These are phyloP conservation scores for Cuculus canorus DNA, from an alignment of 2,797 vertebrate species.

Conservation along the genomic window DNA sequence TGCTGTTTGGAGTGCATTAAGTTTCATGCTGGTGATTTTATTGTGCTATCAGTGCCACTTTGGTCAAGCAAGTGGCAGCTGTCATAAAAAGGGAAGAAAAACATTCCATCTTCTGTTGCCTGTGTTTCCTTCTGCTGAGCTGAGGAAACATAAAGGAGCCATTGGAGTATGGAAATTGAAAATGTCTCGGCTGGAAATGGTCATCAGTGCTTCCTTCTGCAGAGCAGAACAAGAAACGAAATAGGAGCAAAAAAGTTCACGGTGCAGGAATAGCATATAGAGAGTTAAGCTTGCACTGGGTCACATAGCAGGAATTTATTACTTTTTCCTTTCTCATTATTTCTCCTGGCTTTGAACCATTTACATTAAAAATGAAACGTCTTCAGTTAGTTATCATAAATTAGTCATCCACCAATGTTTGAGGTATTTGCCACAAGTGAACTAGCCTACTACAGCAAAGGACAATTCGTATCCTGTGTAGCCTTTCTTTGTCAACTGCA, in stretches of 20 bases:
- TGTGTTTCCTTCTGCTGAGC: not conserved
- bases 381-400: conserved; percentile 33
- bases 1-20: not conserved
- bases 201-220: not conserved
- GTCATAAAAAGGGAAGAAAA: conserved; percentile 19
- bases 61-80: not conserved
- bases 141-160: not conserved
- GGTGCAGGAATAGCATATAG: not conserved
- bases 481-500: not conserved
- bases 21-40: not conserved
- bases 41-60: not conserved
- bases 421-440: conserved; percentile 7
- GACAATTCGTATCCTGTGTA: not conserved
- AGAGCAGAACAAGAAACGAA: not conserved
- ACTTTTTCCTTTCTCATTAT: not conserved
- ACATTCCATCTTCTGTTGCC: not conserved
- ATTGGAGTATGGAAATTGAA: not conserved
- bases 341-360: conserved; percentile 16
- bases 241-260: not conserved
- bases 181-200: not conserved
- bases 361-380: conserved; percentile 35
- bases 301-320: not conserved
- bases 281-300: conserved; percentile 8
- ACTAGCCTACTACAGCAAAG: not conserved
- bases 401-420: conserved; percentile 19